Conservation (phyloP, 2,888 invertebrate genomes). For the Pimpla rufipes region DNA sequence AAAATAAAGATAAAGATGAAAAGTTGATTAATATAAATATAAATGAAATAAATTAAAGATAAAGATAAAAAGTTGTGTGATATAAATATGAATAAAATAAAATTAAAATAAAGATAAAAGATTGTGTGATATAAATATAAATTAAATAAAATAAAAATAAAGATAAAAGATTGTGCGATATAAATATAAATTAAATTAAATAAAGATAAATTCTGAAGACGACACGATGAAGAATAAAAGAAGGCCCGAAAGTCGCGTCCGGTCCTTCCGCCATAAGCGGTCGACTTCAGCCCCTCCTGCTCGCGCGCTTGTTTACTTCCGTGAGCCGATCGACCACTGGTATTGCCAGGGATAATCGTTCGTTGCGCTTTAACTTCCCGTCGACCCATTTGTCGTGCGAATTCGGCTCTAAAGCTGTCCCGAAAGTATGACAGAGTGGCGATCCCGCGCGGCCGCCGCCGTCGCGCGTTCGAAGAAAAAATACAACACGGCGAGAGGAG, state of each 20-base stretch:
- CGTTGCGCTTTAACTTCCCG: constrained; percentile 11
- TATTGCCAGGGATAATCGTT: constrained; percentile 13
- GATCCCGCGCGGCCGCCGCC: not conserved
- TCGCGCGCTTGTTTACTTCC: not conserved
- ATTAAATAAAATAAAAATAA: constrained; percentile 68
- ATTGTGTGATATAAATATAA: no score
- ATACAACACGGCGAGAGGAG: constrained; percentile 23
- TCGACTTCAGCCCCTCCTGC: not conserved
- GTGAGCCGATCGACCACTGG: not conserved
- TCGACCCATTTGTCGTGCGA: constrained; percentile 29
- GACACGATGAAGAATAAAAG: no score
- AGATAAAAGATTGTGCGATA: not conserved
- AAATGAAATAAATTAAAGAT: no score
- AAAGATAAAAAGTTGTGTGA: no score
- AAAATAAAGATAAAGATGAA: no score
- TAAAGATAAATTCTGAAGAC: no score
- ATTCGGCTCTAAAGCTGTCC: constrained; percentile 51
- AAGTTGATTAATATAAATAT: no score
- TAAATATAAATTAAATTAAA: not conserved
- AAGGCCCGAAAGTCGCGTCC: not conserved
- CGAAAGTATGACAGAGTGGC: constrained; percentile 19
- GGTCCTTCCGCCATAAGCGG: not conserved
- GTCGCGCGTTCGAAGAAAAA: constrained; percentile 8
- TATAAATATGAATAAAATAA: not conserved
- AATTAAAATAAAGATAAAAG: no score